Conservation (phyloP, 2,797 vertebrate genomes). For the Anguilla marmorata region DNA sequence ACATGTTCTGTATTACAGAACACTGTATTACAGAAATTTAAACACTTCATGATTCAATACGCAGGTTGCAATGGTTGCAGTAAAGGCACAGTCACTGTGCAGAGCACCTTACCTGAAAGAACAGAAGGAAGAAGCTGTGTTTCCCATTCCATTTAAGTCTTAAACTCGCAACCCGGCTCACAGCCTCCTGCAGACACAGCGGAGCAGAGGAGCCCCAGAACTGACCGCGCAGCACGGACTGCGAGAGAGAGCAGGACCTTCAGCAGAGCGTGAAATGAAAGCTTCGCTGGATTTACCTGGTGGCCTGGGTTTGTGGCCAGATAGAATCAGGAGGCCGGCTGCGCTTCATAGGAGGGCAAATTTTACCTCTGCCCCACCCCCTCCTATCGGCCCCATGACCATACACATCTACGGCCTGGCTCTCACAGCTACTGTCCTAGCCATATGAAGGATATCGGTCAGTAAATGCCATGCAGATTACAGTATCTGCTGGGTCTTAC, state of each 20-base stretch:
- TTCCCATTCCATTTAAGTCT: background rate
- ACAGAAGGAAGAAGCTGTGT: constrained; percentile 31
- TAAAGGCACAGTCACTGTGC: background rate
- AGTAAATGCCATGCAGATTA: background rate
- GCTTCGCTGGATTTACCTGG: constrained; percentile 45
- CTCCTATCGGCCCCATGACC: background rate
- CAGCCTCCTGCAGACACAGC: background rate
- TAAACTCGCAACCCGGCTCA: background rate
- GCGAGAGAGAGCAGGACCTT: constrained; percentile 1
- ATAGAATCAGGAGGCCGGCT: background rate
- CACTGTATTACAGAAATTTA: background rate
- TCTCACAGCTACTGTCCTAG: background rate
- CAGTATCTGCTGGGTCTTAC: background rate
- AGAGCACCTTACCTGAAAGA: background rate
- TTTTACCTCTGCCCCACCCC: background rate
- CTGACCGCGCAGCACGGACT: constrained; percentile 28
- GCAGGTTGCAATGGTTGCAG: background rate
- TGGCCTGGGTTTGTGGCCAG: constrained; percentile 30
- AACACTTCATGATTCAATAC: background rate
- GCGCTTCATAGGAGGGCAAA: background rate
- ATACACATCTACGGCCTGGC: background rate
- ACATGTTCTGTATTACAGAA: background rate
- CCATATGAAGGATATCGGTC: background rate
- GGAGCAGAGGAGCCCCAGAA: constrained; percentile 37
- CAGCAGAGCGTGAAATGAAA: constrained; percentile 50